Conservation (phyloP, 1,140 invertebrate species). For the Zaprionus taronus region DNA sequence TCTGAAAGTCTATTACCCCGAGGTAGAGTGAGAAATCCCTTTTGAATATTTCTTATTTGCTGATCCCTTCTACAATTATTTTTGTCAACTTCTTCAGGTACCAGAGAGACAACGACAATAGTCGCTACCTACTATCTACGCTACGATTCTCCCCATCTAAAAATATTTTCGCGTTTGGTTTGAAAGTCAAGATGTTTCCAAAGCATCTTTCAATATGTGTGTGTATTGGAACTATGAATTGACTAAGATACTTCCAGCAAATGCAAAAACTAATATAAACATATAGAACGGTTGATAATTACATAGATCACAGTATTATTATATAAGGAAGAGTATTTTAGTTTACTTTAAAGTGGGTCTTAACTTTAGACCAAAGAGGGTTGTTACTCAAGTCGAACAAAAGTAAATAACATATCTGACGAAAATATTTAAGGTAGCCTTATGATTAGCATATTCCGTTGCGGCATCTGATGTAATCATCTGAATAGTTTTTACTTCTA, state of each 20-base stretch:
- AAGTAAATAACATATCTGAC: slow-evolving; percentile 51
- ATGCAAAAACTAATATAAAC: slow-evolving; percentile 47
- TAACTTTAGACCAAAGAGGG: slow-evolving; percentile 54
- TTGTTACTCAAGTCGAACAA: slow-evolving; percentile 67
- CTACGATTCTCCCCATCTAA: not conserved
- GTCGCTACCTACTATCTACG: slow-evolving; percentile 48
- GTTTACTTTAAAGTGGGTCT: slow-evolving; percentile 61
- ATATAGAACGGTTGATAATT: slow-evolving; percentile 44
- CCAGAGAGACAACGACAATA: slow-evolving; percentile 50
- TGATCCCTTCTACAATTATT: slow-evolving; percentile 76
- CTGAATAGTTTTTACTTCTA: slow-evolving; percentile 11
- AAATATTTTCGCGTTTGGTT: slow-evolving; percentile 43
- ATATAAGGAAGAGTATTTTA: slow-evolving; percentile 24
- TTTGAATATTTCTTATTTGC: slow-evolving; percentile 31
- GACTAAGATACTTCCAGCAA: too few species aligned
- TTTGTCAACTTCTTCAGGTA: slow-evolving; percentile 77
- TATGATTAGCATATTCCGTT: slow-evolving; percentile 45
- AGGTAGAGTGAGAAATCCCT: slow-evolving; percentile 57
- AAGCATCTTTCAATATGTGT: slow-evolving; percentile 41
- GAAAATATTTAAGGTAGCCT: slow-evolving; percentile 3
- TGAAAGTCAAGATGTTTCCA: slow-evolving; percentile 23
- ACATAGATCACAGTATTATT: slow-evolving; percentile 11
- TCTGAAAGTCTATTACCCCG: slow-evolving; percentile 63
- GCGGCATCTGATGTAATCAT: slow-evolving; percentile 32
- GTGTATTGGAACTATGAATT: not conserved